Evolutionary conservation across 2,888 invertebrate genomes (phyloP).

Genomic region (Caenorhabditis imperialis): DNA sequence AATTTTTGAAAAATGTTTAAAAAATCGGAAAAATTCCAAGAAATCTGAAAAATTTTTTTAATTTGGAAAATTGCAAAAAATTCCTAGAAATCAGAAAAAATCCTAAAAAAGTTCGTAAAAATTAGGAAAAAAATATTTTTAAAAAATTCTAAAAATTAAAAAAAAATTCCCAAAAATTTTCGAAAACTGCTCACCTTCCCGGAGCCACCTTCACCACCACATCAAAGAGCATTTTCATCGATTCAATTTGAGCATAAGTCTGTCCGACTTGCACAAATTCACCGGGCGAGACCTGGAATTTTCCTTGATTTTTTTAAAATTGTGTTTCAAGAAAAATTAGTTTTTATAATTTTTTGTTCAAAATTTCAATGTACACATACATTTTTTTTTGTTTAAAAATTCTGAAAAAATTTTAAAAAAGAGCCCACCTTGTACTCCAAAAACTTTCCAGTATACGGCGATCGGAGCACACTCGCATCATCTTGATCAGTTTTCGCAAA

Average conservation of each 20-base stretch:
- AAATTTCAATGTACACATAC: background rate
- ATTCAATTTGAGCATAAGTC: constrained; percentile 49
- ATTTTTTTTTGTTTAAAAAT: background rate
- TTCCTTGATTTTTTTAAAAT: too few species aligned
- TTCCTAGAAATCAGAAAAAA: too few species aligned
- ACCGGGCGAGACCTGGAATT: constrained; percentile 22
- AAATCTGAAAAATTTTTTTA: too few species aligned
- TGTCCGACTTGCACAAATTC: constrained; percentile 41
- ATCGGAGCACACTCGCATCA: constrained; percentile 27
- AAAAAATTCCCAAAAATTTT: constrained; percentile 1
- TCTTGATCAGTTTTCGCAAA: constrained; percentile 32
- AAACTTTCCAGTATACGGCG: constrained; percentile 54
- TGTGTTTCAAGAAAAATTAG: background rate
- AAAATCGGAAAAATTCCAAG: too few species aligned
- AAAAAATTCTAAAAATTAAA: too few species aligned
- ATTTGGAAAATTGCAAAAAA: too few species aligned
- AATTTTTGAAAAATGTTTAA: constrained; percentile 2
- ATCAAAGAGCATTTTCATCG: constrained; percentile 52
- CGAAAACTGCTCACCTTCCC: constrained; percentile 21
- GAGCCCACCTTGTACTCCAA: constrained; percentile 28
- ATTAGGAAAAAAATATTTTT: background rate
- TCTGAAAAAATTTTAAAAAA: too few species aligned
- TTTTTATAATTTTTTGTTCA: background rate
- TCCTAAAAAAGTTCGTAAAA: background rate
- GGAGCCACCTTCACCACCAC: constrained; percentile 33